Conservation (phyloP, 2,888 invertebrate species). For the Danaus chrysippus region DNA sequence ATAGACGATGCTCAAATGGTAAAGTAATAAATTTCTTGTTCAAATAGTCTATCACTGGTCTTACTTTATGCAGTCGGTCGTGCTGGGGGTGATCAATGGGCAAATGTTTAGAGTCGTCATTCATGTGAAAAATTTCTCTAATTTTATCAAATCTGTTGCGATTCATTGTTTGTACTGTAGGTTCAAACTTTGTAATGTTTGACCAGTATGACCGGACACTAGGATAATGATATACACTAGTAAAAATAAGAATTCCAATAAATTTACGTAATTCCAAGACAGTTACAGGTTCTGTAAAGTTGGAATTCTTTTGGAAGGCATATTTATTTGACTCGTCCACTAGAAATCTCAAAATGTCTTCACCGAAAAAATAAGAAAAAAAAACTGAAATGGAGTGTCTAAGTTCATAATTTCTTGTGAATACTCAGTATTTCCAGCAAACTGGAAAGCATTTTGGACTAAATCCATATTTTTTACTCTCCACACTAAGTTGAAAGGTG, state of each 20-base stretch:
- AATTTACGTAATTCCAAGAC: constrained; percentile 40
- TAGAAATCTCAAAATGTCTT: constrained; percentile 37
- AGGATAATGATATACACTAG: constrained; percentile 35
- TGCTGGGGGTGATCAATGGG: constrained; percentile 22
- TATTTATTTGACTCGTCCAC: constrained; percentile 37
- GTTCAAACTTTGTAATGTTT: constrained; percentile 35
- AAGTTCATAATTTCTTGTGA: constrained; percentile 41
- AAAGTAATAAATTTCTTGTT: constrained; percentile 21
- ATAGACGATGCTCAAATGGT: constrained; percentile 25
- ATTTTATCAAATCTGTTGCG: constrained; percentile 30
- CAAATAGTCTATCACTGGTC: constrained; percentile 23
- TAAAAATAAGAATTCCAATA: constrained; percentile 39
- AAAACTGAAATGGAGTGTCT: constrained; percentile 41
- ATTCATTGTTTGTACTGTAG: constrained; percentile 35
- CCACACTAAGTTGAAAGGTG: constrained; percentile 41
- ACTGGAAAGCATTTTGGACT: constrained; percentile 39
- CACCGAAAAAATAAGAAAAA: constrained; percentile 40
- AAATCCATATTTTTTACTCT: constrained; percentile 43
- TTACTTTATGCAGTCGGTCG: constrained; percentile 26
- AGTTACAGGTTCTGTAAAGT: constrained; percentile 39
- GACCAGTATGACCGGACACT: constrained; percentile 39
- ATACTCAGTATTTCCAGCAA: constrained; percentile 39
- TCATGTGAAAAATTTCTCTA: constrained; percentile 32
- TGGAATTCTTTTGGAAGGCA: constrained; percentile 39
- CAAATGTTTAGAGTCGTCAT: constrained; percentile 35